Conservation (phyloP, 2,888 invertebrate genomes). For the Acrobasis suavella region DNA sequence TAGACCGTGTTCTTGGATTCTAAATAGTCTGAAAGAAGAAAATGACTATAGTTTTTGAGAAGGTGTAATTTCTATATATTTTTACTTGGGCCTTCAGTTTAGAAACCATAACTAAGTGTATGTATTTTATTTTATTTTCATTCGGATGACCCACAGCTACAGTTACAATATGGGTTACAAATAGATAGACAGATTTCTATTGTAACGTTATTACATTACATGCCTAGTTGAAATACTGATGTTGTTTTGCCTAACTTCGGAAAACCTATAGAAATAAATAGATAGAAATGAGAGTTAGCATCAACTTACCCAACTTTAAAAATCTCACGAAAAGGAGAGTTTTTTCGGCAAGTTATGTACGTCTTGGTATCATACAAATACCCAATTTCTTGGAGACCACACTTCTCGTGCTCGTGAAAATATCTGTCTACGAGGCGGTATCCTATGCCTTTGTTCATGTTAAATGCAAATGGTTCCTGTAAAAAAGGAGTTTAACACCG, state of each 20-base stretch:
- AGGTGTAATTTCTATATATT: not conserved
- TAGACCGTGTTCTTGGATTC: constrained; percentile 83
- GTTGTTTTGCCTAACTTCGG: too few species aligned
- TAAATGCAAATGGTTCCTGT: constrained; percentile 84
- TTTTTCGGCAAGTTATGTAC: constrained; percentile 79
- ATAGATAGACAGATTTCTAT: too few species aligned
- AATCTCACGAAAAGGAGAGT: constrained; percentile 81
- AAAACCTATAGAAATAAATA: too few species aligned
- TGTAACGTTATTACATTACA: too few species aligned
- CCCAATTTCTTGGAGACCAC: constrained; percentile 84
- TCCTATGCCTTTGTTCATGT: constrained; percentile 81
- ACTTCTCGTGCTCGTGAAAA: constrained; percentile 86
- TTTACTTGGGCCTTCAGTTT: not conserved
- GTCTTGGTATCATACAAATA: constrained; percentile 77
- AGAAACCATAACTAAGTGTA: too few species aligned
- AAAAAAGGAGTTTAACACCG: constrained; percentile 29
- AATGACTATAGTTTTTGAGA: not conserved
- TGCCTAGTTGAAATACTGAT: too few species aligned
- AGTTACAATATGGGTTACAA: too few species aligned
- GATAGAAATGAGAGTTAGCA: too few species aligned
- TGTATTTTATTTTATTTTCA: too few species aligned
- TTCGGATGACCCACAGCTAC: too few species aligned
- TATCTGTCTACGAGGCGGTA: constrained; percentile 84
- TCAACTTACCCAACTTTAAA: constrained; percentile 80
- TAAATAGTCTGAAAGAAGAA: constrained; percentile 65